Conservation (phyloP, 1,140 invertebrate genomes). For the Antheraea pernyi region DNA sequence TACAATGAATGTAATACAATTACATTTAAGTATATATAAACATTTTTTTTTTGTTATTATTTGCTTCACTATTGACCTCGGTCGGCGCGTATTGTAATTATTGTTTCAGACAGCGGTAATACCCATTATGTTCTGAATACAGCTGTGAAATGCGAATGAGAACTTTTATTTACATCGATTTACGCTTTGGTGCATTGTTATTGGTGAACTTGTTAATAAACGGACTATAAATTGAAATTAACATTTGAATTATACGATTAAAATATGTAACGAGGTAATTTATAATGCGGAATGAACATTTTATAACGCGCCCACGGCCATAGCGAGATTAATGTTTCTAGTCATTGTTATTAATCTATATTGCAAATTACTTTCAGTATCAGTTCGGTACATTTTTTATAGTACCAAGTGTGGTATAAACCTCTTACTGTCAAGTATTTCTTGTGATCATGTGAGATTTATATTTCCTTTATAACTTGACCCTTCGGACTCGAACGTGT, state of each 20-base stretch:
- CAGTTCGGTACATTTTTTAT: not conserved
- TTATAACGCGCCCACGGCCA: not conserved
- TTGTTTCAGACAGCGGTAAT: slow-evolving; percentile 41
- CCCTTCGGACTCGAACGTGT: too few species aligned
- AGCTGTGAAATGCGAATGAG: slow-evolving; percentile 35
- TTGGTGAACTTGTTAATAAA: slow-evolving; percentile 34
- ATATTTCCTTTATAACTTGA: too few species aligned
- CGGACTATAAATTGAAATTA: slow-evolving; percentile 29
- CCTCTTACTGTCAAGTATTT: not conserved
- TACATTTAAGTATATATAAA: not conserved
- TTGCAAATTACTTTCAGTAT: not conserved
- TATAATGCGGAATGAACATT: slow-evolving; percentile 29
- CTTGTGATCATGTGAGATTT: too few species aligned
- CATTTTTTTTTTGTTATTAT: not conserved
- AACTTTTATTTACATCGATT: slow-evolving; percentile 42
- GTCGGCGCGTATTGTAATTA: slow-evolving; percentile 42
- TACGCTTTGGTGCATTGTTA: slow-evolving; percentile 45
- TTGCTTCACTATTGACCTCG: slow-evolving; percentile 41
- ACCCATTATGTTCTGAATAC: slow-evolving; percentile 33
- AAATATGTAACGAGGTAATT: slow-evolving; percentile 23
- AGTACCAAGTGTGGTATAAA: not conserved
- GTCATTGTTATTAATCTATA: not conserved
- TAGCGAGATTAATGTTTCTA: slow-evolving; percentile 7
- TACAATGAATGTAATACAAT: not conserved
- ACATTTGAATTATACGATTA: slow-evolving; percentile 43